Conservation (phyloP, 2,888 invertebrate species). For the Idaea aversata region DNA sequence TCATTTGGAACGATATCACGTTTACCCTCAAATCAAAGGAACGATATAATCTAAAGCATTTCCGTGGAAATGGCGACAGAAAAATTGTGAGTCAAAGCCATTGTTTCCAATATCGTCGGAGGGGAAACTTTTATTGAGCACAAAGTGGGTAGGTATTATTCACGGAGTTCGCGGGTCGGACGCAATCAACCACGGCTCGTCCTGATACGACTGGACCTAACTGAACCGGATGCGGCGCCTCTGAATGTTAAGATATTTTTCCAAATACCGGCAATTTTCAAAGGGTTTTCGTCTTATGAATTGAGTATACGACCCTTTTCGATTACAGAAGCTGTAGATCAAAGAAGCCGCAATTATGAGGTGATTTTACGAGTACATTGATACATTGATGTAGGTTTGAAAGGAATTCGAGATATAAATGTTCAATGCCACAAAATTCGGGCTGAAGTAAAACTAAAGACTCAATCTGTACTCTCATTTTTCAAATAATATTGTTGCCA, state of each 20-base stretch:
- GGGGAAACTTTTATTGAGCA: conserved; percentile 76
- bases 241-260: conserved; percentile 78
- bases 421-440: background rate
- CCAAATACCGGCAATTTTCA: conserved; percentile 72
- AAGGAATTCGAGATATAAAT: background rate
- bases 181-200: conserved; percentile 62
- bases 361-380: conserved; percentile 48
- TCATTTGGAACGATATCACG: conserved; percentile 69
- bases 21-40: conserved; percentile 72
- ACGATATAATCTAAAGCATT: conserved; percentile 65
- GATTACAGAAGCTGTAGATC: conserved; percentile 66
- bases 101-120: conserved; percentile 76
- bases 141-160: conserved; percentile 78
- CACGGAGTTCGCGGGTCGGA: conserved; percentile 68
- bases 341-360: conserved; percentile 68
- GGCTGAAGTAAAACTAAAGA: background rate
- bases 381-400: background rate
- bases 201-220: conserved; percentile 14
- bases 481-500: background rate
- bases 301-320: conserved; percentile 64
- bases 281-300: conserved; percentile 66
- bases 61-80: conserved; percentile 57
- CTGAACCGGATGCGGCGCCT: conserved; percentile 61
- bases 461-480: background rate
- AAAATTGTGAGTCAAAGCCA: conserved; percentile 74